Evolutionary conservation across 2,797 vertebrate species (phyloP).

Genomic region (Poeciliopsis infans): DNA sequence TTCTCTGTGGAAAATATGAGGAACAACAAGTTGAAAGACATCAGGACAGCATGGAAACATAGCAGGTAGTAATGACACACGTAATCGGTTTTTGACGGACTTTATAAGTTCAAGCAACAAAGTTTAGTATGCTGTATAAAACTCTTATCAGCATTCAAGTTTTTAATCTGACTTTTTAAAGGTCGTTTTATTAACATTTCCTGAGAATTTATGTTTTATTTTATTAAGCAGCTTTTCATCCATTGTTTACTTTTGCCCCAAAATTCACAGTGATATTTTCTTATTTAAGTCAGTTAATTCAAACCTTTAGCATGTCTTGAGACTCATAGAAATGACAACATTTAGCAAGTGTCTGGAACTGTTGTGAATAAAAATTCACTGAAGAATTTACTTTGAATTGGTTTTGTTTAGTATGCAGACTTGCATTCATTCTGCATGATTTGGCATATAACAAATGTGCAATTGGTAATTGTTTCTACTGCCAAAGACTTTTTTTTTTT

Average conservation of each 20-base stretch:
- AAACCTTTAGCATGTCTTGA: background rate
- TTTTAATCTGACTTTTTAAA: background rate
- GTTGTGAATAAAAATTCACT: background rate
- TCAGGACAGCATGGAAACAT: slow-evolving; percentile 95
- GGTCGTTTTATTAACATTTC: background rate
- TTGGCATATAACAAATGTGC: background rate
- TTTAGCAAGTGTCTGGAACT: background rate
- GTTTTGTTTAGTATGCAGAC: background rate
- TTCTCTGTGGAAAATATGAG: slow-evolving; percentile 97
- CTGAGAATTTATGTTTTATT: background rate
- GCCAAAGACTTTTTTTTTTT: background rate
- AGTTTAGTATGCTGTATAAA: background rate
- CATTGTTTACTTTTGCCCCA: background rate
- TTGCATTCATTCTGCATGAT: background rate
- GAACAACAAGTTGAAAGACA: slow-evolving; percentile 94
- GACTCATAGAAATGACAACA: background rate
- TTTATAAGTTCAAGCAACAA: background rate
- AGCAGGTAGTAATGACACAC: slow-evolving; percentile 85
- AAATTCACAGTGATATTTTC: background rate
- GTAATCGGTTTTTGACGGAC: background rate
- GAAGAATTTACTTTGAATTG: background rate
- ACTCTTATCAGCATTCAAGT: background rate
- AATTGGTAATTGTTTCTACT: background rate
- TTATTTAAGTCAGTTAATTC: background rate
- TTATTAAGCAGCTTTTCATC: background rate